A percentile compares a stretch with the other conserved stretches of the same genome.
Conservation (phyloP, 2,113 vertebrate genomes). For the Micromys minutus region DNA sequence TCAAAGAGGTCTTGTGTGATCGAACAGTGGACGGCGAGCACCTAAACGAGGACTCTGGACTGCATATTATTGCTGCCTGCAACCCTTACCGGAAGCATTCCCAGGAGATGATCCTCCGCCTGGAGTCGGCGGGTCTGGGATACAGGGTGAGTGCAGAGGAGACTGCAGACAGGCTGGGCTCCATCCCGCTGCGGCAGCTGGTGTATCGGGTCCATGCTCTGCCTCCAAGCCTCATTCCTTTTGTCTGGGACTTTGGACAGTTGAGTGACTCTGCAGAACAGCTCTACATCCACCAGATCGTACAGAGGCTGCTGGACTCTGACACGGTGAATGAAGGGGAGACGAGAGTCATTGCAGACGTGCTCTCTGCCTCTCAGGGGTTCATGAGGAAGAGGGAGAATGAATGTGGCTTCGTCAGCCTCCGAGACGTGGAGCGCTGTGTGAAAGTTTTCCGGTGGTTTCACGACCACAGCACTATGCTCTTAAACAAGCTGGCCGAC, state of each 20-base stretch:
- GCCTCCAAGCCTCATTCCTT: slow-evolving; percentile 94
- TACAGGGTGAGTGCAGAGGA: slow-evolving; percentile 93
- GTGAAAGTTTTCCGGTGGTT: slow-evolving; percentile 94
- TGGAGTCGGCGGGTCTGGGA: slow-evolving; percentile 95
- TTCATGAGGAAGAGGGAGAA: slow-evolving; percentile 91
- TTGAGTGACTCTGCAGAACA: slow-evolving; percentile 90
- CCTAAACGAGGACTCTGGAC: slow-evolving; percentile 84
- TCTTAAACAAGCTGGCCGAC: slow-evolving; percentile 85
- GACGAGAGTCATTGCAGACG: slow-evolving; percentile 80
- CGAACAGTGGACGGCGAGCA: slow-evolving; percentile 88
- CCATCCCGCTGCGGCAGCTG: slow-evolving; percentile 94
- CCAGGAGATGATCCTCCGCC: slow-evolving; percentile 90
- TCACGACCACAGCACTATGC: slow-evolving; percentile 78
- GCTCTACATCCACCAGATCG: slow-evolving; percentile 93
- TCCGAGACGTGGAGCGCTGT: slow-evolving; percentile 97
- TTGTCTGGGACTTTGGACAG: slow-evolving; percentile 99
- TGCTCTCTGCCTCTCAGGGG: slow-evolving; percentile 91
- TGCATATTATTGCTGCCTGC: slow-evolving; percentile 95
- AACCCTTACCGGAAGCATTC: slow-evolving; percentile 97
- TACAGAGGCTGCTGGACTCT: slow-evolving; percentile 87
- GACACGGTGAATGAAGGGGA: rapidly evolving
- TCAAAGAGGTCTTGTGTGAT: slow-evolving; percentile 97
- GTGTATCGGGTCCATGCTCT: slow-evolving; percentile 97
- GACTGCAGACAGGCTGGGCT: slow-evolving; percentile 92
- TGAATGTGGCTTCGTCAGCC: slow-evolving; percentile 95